phyloP scores from a whole-genome alignment of 2,113 vertebrate genomes.

The Sminthopsis crassicaudata region DNA sequence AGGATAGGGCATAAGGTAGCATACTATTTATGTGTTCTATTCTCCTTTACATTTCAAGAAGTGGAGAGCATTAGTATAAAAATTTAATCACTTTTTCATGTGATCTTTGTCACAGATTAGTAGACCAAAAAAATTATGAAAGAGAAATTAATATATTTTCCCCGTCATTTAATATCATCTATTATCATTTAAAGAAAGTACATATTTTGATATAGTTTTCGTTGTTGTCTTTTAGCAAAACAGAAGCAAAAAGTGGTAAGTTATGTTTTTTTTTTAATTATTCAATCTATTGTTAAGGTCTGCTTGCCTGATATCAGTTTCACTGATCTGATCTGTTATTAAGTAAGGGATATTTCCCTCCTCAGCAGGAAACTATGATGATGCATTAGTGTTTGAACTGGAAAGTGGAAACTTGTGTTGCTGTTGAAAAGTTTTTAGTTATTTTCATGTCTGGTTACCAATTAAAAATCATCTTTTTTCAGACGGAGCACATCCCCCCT shows the following conservation, averaged over 20 bases:
- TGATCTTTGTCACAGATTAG: background rate
- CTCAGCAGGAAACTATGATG: constrained; percentile 31
- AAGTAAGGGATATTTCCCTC: constrained; percentile 49
- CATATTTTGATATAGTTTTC: constrained; percentile 81
- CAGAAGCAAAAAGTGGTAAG: constrained; percentile 99
- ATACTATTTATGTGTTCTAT: background rate
- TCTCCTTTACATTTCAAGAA: constrained; percentile 31
- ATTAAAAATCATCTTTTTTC: constrained; percentile 67
- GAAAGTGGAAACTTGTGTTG: background rate
- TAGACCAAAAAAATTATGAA: background rate
- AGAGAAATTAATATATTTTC: constrained; percentile 15
- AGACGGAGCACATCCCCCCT: constrained; percentile 97
- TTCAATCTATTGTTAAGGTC: constrained; percentile 58
- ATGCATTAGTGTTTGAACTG: background rate
- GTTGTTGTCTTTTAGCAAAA: constrained; percentile 91
- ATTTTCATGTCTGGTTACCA: constrained; percentile 25
- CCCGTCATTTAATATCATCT: constrained; percentile 62
- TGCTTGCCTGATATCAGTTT: constrained; percentile 55
- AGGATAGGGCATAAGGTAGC: background rate
- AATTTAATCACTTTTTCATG: background rate
- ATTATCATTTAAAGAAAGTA: constrained; percentile 28
- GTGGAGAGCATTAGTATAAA: background rate
- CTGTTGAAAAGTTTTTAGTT: background rate
- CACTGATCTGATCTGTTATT: constrained; percentile 23
- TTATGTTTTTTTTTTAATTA: constrained; percentile 74